Conservation (phyloP, 2,113 vertebrate species). For the Elephas maximus region DNA sequence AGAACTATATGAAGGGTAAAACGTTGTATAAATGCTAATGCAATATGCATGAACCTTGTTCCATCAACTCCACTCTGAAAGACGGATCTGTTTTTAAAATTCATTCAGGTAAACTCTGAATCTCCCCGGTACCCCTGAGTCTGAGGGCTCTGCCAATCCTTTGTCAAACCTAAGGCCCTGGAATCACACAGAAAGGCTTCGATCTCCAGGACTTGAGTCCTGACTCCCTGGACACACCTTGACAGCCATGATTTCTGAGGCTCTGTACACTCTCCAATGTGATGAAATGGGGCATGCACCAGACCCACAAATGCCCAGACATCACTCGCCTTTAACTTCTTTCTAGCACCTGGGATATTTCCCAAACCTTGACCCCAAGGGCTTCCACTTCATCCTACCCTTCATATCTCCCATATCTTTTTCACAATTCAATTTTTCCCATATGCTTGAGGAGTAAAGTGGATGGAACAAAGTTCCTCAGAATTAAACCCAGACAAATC, state of each 20-base stretch:
- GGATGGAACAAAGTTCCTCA: not conserved
- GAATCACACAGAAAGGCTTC: no score
- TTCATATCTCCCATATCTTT: no score
- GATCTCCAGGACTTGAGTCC: no score
- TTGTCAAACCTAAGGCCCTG: no score
- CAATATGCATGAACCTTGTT: not conserved
- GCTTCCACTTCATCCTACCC: fast-evolving
- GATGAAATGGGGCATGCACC: no score
- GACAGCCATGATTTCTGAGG: not conserved
- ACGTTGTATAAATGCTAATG: not conserved
- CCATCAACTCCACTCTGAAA: not conserved
- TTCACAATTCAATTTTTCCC: not conserved
- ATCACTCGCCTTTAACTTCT: not conserved
- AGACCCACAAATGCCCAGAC: not conserved
- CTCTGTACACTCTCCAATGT: no score
- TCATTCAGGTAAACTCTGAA: no score
- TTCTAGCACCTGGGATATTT: not conserved
- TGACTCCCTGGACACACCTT: no score
- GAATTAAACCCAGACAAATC: not conserved
- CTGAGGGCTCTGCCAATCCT: no score
- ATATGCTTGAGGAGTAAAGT: not conserved
- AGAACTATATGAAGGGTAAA: not conserved
- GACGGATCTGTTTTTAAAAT: no score
- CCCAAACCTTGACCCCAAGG: not conserved
- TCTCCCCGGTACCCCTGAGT: no score